A percentile compares a stretch with the other conserved stretches of the same genome.
phyloP scores from a whole-genome alignment of 1,140 invertebrate genomes.

The Anastrepha obliqua region DNA sequence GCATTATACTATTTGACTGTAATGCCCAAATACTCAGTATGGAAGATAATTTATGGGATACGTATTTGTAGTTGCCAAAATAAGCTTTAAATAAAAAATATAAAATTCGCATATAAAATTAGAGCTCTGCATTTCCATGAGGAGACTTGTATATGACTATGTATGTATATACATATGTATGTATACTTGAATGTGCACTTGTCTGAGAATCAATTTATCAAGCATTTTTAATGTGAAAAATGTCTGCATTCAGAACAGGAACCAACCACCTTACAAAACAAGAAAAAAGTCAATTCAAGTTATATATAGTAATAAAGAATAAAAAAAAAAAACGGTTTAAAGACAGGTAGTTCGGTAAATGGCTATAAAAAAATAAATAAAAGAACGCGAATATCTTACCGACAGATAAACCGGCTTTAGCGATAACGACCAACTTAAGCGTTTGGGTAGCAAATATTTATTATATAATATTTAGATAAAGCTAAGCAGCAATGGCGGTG shows the following conservation, averaged over 20 bases:
- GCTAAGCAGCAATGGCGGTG: too few relatives aligned
- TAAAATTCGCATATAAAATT: background rate
- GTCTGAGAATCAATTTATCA: background rate
- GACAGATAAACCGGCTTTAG: too few relatives aligned
- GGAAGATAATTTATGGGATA: background rate
- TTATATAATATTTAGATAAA: too few relatives aligned
- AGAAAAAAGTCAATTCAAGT: background rate
- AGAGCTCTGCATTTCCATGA: background rate
- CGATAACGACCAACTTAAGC: too few relatives aligned
- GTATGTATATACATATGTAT: too few relatives aligned
- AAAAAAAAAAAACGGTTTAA: background rate
- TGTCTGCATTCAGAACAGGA: background rate
- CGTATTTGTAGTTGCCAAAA: background rate
- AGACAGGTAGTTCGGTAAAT: background rate
- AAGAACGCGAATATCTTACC: background rate
- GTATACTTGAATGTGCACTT: background rate
- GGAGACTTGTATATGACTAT: background rate
- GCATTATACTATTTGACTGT: slow-evolving; percentile 8
- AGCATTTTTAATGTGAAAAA: background rate
- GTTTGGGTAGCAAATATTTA: too few relatives aligned
- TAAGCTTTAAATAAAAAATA: background rate
- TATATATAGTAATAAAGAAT: background rate
- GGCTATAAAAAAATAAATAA: background rate
- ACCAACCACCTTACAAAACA: background rate
- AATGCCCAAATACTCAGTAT: background rate